phyloP scores from a whole-genome alignment of 2,113 vertebrate genomes.

The Mormoops blainvillei region DNA sequence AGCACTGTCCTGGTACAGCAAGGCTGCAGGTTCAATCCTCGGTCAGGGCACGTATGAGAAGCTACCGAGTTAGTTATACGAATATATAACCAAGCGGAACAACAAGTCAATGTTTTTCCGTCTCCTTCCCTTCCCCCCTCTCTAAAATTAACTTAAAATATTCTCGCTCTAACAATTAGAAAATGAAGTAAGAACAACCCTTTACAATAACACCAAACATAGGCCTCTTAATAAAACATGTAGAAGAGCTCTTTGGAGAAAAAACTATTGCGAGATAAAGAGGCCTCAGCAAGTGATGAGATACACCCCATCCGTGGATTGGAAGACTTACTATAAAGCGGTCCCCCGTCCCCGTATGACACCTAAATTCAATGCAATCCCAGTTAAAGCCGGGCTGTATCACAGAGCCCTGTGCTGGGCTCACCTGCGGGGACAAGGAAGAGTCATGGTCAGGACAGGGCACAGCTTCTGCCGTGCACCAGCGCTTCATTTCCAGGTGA shows the following conservation, averaged over 20 bases:
- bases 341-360: fast-evolving
- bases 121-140: too few relatives aligned
- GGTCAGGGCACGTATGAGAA: too few relatives aligned
- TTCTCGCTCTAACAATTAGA: not conserved
- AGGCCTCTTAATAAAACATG: not conserved
- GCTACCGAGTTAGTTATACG: too few relatives aligned
- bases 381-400: not conserved
- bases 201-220: not conserved
- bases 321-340: not conserved
- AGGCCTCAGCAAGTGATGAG: not conserved
- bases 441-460: not conserved
- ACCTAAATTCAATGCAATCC: not conserved
- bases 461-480: not conserved
- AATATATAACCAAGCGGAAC: too few relatives aligned
- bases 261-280: not conserved
- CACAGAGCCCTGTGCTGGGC: not conserved
- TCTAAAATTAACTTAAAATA: not conserved
- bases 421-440: not conserved
- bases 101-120: too few relatives aligned
- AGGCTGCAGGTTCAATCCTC: too few relatives aligned
- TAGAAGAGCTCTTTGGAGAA: not conserved
- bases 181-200: not conserved
- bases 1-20: too few relatives aligned
- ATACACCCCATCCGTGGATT: not conserved
- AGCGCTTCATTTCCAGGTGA: not conserved